A percentile compares a stretch with the other conserved stretches of the same genome.
Evolutionary conservation across 2,113 vertebrate species (phyloP).

Genomic region (Hoplias malabaricus): DNA sequence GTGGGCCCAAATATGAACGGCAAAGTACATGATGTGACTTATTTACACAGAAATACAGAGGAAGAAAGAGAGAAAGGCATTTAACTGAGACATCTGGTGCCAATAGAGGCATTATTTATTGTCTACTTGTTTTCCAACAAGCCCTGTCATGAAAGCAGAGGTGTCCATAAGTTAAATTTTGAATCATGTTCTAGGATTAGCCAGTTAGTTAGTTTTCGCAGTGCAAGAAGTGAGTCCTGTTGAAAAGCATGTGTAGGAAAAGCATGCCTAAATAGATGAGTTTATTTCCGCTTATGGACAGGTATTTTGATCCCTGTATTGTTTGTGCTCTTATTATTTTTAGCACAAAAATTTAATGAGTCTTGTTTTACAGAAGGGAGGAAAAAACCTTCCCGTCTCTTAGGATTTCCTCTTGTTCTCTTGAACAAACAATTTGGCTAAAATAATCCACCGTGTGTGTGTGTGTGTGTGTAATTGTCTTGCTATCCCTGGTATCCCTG

Average conservation of each 20-base stretch:
- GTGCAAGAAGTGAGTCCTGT: neutral
- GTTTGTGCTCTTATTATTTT: slow-evolving; percentile 69
- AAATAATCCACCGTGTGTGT: slow-evolving; percentile 54
- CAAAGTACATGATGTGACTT: neutral
- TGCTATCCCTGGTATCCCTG: too few relatives aligned
- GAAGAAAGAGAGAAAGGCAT: neutral
- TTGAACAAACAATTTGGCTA: slow-evolving; percentile 52
- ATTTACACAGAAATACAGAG: neutral
- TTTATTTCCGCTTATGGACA: slow-evolving; percentile 22
- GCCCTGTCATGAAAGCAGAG: too few relatives aligned
- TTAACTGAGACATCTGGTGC: slow-evolving; percentile 35
- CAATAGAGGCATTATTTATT: too few relatives aligned
- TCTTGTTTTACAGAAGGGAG: slow-evolving; percentile 65
- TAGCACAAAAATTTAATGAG: slow-evolving; percentile 60
- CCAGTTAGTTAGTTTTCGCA: too few relatives aligned
- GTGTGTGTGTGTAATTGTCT: neutral
- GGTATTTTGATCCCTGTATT: slow-evolving; percentile 56
- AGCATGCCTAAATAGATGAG: neutral
- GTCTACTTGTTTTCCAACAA: too few relatives aligned
- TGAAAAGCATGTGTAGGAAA: neutral
- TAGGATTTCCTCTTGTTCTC: slow-evolving; percentile 75
- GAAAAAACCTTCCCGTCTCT: slow-evolving; percentile 66
- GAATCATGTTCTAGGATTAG: too few relatives aligned
- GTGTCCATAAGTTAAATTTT: too few relatives aligned
- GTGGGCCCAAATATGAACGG: neutral